These are phyloP conservation scores for Acrocephalus kingi DNA, from an alignment of 2,113 vertebrate species.

Conservation along the genomic window DNA sequence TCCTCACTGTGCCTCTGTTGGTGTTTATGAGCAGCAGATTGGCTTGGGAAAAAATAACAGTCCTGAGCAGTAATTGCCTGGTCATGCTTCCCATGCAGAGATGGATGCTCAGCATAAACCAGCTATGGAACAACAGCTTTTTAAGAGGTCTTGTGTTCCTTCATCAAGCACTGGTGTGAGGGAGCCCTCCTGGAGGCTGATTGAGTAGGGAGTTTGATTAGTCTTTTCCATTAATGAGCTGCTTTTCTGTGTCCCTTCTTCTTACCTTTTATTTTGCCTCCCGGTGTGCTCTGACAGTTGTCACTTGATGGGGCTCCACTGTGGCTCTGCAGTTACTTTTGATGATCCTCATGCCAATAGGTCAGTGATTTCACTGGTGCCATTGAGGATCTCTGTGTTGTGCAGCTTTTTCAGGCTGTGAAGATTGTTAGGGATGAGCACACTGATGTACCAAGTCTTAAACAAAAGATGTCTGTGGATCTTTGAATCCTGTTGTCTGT, in stretches of 20 bases:
- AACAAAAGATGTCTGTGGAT: not conserved
- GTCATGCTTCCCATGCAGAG: not conserved
- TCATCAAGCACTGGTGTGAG: not conserved
- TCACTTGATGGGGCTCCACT: not conserved
- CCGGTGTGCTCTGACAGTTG: not conserved
- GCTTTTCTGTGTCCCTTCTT: slow-evolving; percentile 5
- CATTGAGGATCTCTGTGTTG: not conserved
- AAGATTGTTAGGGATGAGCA: not conserved
- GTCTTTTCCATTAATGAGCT: not conserved
- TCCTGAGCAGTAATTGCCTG: not conserved
- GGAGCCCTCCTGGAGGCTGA: not conserved
- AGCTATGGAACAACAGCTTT: not conserved
- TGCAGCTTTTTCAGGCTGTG: not conserved
- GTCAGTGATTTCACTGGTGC: not conserved
- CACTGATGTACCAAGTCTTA: not conserved
- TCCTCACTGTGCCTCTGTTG: not conserved
- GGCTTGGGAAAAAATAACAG: not conserved
- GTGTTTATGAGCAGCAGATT: slow-evolving; percentile 29
- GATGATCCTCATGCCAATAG: not conserved
- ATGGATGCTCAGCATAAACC: not conserved
- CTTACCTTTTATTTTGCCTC: not conserved
- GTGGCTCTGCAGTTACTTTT: not conserved
- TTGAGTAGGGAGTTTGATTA: not conserved
- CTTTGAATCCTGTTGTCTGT: not conserved
- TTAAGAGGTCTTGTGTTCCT: not conserved